Base-by-base conservation (phyloP, 2,888 invertebrate genomes). In the Lycia hirtaria region DNA sequence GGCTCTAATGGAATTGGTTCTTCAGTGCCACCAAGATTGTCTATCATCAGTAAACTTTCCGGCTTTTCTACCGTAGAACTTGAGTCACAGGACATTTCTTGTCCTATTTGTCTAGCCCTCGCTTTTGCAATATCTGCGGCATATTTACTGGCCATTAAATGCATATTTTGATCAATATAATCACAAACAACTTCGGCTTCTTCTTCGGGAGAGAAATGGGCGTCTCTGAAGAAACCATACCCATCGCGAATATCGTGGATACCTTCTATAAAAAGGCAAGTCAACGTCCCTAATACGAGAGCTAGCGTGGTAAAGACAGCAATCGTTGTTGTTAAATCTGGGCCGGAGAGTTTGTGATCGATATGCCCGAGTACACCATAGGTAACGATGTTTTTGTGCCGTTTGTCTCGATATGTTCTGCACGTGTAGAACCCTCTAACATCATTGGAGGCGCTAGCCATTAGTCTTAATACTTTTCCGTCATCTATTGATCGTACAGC, bases 341-440 rank as follows among this genome's bases (percentile, higher is more conserved):
- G 87, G 2, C 80, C 75, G 0, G 76, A 68, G 12, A 86, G 48
- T 45, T 80, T 78, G 52, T 83, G 76, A 32, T 79, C 78, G 26
- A 83, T 68, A 67, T 79, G 78, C 1, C 89, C 90, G 5, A 88
- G 30, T 1, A 91, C 83, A n/a, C 89, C 91, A 49, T 89, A 91
- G 0, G 90, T 91, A 9, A 91, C 80, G 12, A 90, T 73, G 60
- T 91, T 92, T 14, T 69, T 75, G 6, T 85, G 86, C 1, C 68
- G 70, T 47, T 74, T 83, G 33, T 80, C 80, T 32, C 67, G 72
- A 56, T 83, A 81, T 1, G 82, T 81, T 41, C 90, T 76, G 62
- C 91, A 92, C 3, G 90, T 90, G 55, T 89, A 91, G 64, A 88
- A 90, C 2, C 90, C 89, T 70, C 83, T 73, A 4, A 85, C 68